phyloP scores from a whole-genome alignment of 2,797 vertebrate genomes.

The Caiman crocodilus region DNA sequence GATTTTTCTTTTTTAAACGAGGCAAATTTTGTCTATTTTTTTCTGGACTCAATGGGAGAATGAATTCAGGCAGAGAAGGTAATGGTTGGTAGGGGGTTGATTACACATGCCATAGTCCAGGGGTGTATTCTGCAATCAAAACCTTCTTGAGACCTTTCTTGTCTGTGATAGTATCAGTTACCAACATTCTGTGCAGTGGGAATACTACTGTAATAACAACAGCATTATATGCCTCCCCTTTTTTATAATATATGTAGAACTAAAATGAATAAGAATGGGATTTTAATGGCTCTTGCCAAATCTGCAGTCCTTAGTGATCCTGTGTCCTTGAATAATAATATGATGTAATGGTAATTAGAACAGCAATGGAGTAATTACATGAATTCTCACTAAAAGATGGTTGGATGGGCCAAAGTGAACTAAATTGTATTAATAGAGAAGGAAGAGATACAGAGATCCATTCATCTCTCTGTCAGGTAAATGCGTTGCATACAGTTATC shows the following conservation, averaged over 20 bases:
- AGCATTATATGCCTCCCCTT: neutral
- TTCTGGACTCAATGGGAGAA: neutral
- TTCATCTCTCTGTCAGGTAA: conserved; percentile 39
- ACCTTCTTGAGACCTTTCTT: neutral
- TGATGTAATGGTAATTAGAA: conserved; percentile 39
- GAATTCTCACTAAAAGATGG: conserved; percentile 35
- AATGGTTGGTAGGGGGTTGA: neutral
- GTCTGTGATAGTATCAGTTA: neutral
- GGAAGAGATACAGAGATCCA: conserved; percentile 2
- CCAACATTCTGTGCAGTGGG: neutral
- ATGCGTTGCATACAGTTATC: conserved; percentile 3
- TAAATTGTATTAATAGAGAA: neutral
- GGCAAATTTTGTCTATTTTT: rapidly evolving
- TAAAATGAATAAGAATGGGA: neutral
- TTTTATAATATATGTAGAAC: neutral
- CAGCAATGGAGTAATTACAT: conserved; percentile 44
- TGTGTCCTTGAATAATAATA: conserved; percentile 37
- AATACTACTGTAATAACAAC: neutral
- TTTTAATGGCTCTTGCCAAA: conserved; percentile 15
- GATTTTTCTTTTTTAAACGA: neutral
- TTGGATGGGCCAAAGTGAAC: neutral
- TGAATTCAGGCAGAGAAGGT: rapidly evolving
- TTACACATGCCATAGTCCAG: neutral
- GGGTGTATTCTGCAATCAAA: neutral
- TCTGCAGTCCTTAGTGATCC: neutral